These are phyloP conservation scores for Teinopalpus imperialis DNA, from an alignment of 2,888 invertebrate species.

Conservation along the genomic window DNA sequence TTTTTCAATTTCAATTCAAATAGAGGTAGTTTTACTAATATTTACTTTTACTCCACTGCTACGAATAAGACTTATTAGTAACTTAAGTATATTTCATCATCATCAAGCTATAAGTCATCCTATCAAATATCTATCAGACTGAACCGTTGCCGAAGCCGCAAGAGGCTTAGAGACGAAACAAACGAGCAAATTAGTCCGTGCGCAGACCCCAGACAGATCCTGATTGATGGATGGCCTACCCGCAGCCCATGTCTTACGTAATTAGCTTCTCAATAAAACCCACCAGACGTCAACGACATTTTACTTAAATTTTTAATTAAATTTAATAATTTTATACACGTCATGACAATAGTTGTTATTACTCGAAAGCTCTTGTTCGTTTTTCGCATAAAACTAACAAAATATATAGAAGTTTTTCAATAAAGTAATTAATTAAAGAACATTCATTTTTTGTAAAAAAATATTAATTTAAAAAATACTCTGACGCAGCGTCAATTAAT, in stretches of 20 bases:
- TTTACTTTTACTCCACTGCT: too few relatives aligned
- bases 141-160: conserved; percentile 44
- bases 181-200: conserved; percentile 76
- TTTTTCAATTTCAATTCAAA: too few relatives aligned
- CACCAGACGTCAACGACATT: conserved; percentile 27
- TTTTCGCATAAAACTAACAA: too few relatives aligned
- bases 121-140: conserved; percentile 45
- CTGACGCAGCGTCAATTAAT: too few relatives aligned
- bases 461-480: too few relatives aligned
- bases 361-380: too few relatives aligned
- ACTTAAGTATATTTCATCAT: too few relatives aligned
- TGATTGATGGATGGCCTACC: conserved; percentile 75
- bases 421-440: too few relatives aligned
- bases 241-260: conserved; percentile 55
- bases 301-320: conserved; percentile 11
- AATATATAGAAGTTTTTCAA: too few relatives aligned
- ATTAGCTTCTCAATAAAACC: conserved; percentile 61
- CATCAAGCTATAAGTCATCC: conserved; percentile 21
- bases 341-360: background rate
- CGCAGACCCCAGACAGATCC: conserved; percentile 62
- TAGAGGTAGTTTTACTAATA: too few relatives aligned
- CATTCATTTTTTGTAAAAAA: too few relatives aligned
- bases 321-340: conserved; percentile 10
- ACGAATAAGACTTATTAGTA: too few relatives aligned
- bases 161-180: conserved; percentile 70